Evolutionary conservation across 2,888 invertebrate species (phyloP), one percentile per base, ranked within the genome.

Genomic region (Callinectes sapidus): DNA sequence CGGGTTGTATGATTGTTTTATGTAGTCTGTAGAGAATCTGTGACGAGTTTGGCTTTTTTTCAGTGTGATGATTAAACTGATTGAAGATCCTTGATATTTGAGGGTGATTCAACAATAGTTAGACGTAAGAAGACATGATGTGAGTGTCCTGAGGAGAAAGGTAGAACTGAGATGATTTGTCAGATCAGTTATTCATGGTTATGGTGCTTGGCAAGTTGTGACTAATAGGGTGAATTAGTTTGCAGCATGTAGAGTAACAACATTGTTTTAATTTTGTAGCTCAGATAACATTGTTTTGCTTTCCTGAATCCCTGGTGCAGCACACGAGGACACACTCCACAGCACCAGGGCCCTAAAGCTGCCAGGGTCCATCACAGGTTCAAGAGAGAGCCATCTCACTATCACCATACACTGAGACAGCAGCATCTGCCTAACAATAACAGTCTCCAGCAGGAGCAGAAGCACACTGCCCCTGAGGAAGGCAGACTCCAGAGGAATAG

Each of bases 251-350:
- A 28, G 10, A 61, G 28, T 71, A 61, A 18, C 61, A 13, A 61
- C 71, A 71, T 23, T n/a, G n/a, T 71, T 71, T 13, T 28, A 71
- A 10, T 28, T 23, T 23, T 81, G 81, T 81, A 81, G 81, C 35
- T 35, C 16, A n/a, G 81, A 81, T 81, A 81, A 81, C n/a, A 77
- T 13, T 81, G 81, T 81, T 81, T 81, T 81, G 35, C 81, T 35
- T 81, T 35, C 81, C 81, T 35, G 16, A 32, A 35, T 35, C 3
- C 81, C 81, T 81, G 14, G 32, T 35, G 81, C 81, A 81, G 81
- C 81, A 81, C 35, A 16, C 81, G 35, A 32, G 81, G 81, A 81
- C 35, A 35, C 81, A 77, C 28, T 77, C 81, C 81, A 32, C 81
- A 81, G 35, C 35, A 23, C 13, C 81, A 81, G 32, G 16, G 35